Evolutionary conservation across 2,113 vertebrate species (phyloP).

Genomic region (Phrynocephalus versicolor): DNA sequence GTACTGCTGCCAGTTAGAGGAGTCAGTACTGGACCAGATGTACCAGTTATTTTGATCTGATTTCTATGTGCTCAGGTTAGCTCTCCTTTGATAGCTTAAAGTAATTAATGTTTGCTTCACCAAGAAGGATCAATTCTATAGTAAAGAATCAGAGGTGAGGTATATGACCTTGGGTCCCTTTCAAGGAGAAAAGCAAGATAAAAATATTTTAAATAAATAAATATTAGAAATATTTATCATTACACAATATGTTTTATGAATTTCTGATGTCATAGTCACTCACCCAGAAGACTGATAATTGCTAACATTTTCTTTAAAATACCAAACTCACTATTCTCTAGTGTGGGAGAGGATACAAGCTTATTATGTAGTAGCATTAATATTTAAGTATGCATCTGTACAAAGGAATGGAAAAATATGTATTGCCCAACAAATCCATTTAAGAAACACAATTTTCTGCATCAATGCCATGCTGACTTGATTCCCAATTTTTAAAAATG

Average conservation of each 20-base stretch:
- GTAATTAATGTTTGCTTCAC: not conserved
- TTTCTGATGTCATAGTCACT: not conserved
- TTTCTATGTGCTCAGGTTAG: not conserved
- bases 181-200: no score
- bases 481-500: not conserved
- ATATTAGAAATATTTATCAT: not conserved
- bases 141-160: no score
- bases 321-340: not conserved
- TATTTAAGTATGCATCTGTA: not conserved
- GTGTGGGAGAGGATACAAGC: not conserved
- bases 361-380: not conserved
- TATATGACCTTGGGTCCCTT: not conserved
- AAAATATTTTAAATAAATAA: no score
- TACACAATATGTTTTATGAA: not conserved
- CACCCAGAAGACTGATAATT: no score
- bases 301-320: not conserved
- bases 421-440: not conserved
- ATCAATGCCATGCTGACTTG: not conserved
- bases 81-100: not conserved
- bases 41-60: not conserved
- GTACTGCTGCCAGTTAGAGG: not conserved
- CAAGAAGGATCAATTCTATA: not conserved
- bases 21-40: not conserved
- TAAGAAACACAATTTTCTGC: not conserved
- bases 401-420: not conserved